Base-by-base conservation (phyloP, 1,140 invertebrate genomes). In the Scaptomyza pallida region DNA sequence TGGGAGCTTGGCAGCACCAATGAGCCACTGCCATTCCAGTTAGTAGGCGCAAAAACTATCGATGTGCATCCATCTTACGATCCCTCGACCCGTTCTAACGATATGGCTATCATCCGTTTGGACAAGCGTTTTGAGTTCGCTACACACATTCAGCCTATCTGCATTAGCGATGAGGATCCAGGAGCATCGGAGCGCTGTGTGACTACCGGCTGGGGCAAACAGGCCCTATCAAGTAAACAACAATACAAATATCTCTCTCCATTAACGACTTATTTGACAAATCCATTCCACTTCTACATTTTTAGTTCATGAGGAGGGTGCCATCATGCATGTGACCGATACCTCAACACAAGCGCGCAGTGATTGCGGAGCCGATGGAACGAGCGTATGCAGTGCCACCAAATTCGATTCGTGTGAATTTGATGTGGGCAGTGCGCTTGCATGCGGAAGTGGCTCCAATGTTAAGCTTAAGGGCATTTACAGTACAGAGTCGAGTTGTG, bases 1-100 rank as follows among this genome's bases (percentile, higher is more conserved):
- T 97, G 95, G 95, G 95, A 96, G 89, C 92, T 97, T n/a, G 95
- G 95, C 30, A 94, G 95, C 62, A 94, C 95, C 57, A 95, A 96
- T 51, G 96, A 97, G 85, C 96, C 96, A 0, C 91, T 96, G 15
- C 95, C 95, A 0, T 96, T 96, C 92, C 95, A 97, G 86, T 94
- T 96, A 16, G 92, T 95, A 0, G 93, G 94, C 21, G 95, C 96
- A 0, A 93, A 93, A 4, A 92, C 93, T 0, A 95, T 97, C 44
- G 92, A 95, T 0, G 78, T 93, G 5, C 96, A 97, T 92, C 96
- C 96, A 0, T 91, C 92, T 1, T 97, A 95, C 90, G 92, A 94
- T 54, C 89, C 93, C 0, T 93, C 93, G 8, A 93, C 92, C 19
- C 91, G 94, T 0, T 91, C 93, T 35, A 94, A 96, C 76, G 96